These are phyloP conservation scores for Metellina segmentata DNA, from an alignment of 2,888 invertebrate species.

Conservation along the genomic window DNA sequence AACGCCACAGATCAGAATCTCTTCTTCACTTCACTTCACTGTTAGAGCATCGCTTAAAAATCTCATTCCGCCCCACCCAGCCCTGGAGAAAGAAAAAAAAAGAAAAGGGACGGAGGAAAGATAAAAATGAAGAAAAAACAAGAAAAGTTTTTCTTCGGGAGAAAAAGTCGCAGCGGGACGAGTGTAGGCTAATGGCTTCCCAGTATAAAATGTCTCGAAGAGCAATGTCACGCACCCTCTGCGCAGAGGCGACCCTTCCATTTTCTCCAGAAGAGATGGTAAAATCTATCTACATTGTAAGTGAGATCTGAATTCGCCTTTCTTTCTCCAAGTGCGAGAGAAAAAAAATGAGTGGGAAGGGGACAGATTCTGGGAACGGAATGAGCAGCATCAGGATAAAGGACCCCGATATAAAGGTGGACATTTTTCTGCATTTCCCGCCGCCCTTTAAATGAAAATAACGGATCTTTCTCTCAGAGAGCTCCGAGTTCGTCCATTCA, in stretches of 20 bases:
- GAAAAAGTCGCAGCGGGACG: constrained; percentile 59
- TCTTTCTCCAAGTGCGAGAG: no score
- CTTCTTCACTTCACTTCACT: constrained; percentile 5
- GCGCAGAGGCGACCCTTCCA: constrained; percentile 11
- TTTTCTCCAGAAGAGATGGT: constrained; percentile 48
- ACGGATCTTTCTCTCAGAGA: not conserved
- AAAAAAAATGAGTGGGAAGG: no score
- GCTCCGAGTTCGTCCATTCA: not conserved
- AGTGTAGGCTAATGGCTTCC: constrained; percentile 63
- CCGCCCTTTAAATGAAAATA: not conserved
- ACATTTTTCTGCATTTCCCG: not conserved
- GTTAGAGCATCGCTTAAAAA: constrained; percentile 71
- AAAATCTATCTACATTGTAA: constrained; percentile 61
- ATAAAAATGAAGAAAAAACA: constrained; percentile 25
- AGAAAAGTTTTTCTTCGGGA: constrained; percentile 49
- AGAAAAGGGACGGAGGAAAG: constrained; percentile 4
- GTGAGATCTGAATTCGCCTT: constrained; percentile 32
- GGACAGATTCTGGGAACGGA: not conserved
- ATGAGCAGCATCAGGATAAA: not conserved
- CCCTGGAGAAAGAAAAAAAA: constrained; percentile 19
- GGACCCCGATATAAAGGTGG: not conserved
- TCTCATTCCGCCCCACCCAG: constrained; percentile 59
- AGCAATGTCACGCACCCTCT: constrained; percentile 50
- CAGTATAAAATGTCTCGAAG: constrained; percentile 63
- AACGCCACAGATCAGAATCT: constrained; percentile 65